These are phyloP conservation scores for Sylvia borin DNA, from an alignment of 2,797 vertebrate genomes.

Conservation along the genomic window DNA sequence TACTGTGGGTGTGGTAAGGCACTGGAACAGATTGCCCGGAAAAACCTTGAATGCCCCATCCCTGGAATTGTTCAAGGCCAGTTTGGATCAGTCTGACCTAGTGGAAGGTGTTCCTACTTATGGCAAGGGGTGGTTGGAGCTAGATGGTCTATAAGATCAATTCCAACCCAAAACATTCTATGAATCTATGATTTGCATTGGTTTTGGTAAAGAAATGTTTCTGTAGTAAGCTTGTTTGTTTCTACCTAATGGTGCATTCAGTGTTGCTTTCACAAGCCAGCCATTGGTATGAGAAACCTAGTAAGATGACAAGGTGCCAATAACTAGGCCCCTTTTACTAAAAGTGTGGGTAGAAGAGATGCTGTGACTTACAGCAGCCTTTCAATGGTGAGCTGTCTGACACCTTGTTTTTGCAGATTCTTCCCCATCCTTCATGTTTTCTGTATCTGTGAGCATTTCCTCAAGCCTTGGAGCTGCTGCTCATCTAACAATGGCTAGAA, in stretches of 20 bases:
- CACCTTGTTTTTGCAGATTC: neutral
- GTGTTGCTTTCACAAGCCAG: neutral
- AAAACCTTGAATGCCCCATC: fast-evolving
- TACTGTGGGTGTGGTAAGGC: fast-evolving
- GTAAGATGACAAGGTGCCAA: neutral
- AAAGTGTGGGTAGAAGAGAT: neutral
- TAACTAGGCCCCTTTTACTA: neutral
- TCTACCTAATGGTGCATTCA: neutral
- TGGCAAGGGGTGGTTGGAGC: neutral
- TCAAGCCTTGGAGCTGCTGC: neutral
- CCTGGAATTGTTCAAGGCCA: neutral
- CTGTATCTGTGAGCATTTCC: neutral
- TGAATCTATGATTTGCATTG: neutral
- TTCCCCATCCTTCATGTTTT: neutral
- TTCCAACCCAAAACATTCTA: neutral
- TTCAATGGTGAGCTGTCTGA: fast-evolving
- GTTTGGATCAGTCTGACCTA: neutral
- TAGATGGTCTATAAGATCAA: neutral
- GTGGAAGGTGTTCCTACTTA: neutral
- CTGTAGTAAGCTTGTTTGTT: neutral
- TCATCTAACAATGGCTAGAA: neutral
- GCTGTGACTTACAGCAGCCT: neutral
- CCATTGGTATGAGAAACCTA: neutral
- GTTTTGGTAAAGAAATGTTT: neutral
- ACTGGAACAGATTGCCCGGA: neutral